Conservation (phyloP, 1,140 invertebrate species). For the Vanessa atalanta region DNA sequence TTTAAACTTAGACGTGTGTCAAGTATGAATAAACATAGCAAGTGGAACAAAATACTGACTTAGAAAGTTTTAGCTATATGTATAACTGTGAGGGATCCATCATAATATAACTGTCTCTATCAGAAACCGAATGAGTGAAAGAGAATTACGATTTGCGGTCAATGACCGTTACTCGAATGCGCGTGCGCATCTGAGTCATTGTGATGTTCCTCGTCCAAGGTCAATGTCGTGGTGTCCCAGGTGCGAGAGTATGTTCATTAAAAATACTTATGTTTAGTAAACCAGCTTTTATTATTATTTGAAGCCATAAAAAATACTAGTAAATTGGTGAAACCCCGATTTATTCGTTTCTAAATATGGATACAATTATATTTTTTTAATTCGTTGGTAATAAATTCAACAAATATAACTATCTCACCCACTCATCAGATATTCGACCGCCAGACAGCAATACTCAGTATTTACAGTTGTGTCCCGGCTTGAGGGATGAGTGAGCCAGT, state of each 20-base stretch:
- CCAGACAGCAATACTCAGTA: too few relatives aligned
- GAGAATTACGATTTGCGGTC: not conserved
- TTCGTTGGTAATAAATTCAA: too few relatives aligned
- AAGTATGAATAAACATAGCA: not conserved
- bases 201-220: not conserved
- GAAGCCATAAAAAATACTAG: too few relatives aligned
- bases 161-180: not conserved
- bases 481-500: too few relatives aligned
- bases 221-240: not conserved
- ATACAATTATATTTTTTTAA: too few relatives aligned
- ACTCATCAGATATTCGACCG: too few relatives aligned
- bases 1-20: not conserved
- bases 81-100: not conserved
- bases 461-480: too few relatives aligned
- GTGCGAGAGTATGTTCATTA: not conserved
- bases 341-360: too few relatives aligned
- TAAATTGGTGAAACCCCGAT: too few relatives aligned
- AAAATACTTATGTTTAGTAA: too few relatives aligned
- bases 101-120: not conserved
- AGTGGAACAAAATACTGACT: not conserved
- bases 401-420: too few relatives aligned
- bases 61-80: constrained; percentile 1
- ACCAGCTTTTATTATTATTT: too few relatives aligned
- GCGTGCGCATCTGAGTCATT: constrained; percentile 10
- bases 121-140: not conserved